A percentile compares a stretch with the other conserved stretches of the same genome.
phyloP scores from a whole-genome alignment of 2,113 vertebrate genomes.

The Origma solitaria region DNA sequence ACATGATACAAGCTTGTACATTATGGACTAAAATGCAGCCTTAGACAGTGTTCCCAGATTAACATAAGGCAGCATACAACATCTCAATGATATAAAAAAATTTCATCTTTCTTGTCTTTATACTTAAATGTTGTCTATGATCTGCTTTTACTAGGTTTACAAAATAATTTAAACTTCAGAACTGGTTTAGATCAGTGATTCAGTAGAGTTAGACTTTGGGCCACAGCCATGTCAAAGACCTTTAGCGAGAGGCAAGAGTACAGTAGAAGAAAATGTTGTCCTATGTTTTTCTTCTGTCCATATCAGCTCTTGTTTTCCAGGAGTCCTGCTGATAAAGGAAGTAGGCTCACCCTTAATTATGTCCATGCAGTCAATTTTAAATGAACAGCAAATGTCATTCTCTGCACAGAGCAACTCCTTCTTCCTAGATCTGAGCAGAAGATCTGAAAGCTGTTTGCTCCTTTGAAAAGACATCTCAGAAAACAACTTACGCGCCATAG shows the following conservation, averaged over 20 bases:
- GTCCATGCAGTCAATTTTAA: background rate
- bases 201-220: background rate
- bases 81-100: background rate
- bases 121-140: background rate
- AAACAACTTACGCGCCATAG: constrained; percentile 60
- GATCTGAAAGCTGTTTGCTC: background rate
- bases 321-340: background rate
- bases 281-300: background rate
- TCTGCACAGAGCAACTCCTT: background rate
- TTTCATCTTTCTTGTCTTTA: background rate
- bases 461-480: background rate
- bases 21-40: background rate
- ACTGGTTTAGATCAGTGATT: background rate
- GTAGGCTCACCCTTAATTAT: background rate
- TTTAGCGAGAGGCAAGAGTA: background rate
- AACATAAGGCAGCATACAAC: background rate
- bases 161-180: background rate
- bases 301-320: background rate
- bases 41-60: background rate
- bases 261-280: background rate
- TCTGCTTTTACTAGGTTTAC: background rate
- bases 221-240: background rate
- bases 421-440: background rate
- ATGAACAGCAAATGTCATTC: background rate
- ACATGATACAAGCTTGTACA: background rate